Conservation (phyloP, 2,888 invertebrate species). For the Macrophya alboannulata region DNA sequence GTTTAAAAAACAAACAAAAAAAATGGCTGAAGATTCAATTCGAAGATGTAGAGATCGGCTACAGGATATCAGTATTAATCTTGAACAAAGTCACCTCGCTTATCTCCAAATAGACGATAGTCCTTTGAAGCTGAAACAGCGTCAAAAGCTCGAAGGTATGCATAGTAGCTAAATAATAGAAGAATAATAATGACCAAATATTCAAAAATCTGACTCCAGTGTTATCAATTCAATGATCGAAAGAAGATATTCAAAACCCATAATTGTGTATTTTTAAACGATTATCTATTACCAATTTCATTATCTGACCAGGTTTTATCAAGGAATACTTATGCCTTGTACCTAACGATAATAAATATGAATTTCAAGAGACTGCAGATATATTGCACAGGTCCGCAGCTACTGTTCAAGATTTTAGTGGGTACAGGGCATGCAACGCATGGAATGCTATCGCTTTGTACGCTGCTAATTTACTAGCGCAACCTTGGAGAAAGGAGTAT, state of each 20-base stretch:
- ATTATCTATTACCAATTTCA: background rate
- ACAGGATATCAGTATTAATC: slow-evolving; percentile 87
- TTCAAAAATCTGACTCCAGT: background rate
- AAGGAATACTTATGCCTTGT: slow-evolving; percentile 90
- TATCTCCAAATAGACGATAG: slow-evolving; percentile 92
- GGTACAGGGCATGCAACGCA: slow-evolving; percentile 90
- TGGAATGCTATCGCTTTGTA: slow-evolving; percentile 93
- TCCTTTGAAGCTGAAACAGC: slow-evolving; percentile 88
- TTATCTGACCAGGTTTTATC: slow-evolving; percentile 84
- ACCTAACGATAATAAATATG: slow-evolving; percentile 91
- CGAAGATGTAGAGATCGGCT: slow-evolving; percentile 81
- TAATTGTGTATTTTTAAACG: background rate
- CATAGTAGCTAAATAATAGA: background rate
- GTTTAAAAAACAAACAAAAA: slow-evolving; percentile 42
- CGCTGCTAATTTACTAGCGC: slow-evolving; percentile 91
- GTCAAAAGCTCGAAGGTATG: slow-evolving; percentile 89
- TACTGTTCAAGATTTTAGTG: slow-evolving; percentile 88
- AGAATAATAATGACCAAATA: background rate
- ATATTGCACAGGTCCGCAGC: slow-evolving; percentile 89
- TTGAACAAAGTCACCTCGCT: slow-evolving; percentile 89
- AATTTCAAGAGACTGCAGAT: slow-evolving; percentile 88
- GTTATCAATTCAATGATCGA: background rate
- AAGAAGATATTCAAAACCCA: background rate
- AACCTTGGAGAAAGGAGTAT: slow-evolving; percentile 95
- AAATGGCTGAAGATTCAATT: slow-evolving; percentile 73